These are phyloP conservation scores for Mactromeris polynyma DNA, from an alignment of 2,888 invertebrate genomes.

Conservation along the genomic window DNA sequence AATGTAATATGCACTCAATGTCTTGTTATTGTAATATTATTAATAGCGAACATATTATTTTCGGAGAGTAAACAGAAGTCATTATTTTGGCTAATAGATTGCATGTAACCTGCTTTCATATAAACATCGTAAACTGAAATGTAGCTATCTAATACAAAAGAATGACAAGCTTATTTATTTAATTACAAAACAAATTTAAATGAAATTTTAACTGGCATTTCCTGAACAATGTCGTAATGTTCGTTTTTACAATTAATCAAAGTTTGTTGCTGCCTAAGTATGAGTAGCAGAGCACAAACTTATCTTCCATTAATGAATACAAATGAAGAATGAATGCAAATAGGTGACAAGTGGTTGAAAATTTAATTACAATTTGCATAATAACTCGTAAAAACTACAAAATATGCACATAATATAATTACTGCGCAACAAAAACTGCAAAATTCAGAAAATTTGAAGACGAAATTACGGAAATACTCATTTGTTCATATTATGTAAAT, in stretches of 20 bases:
- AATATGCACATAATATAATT: not conserved
- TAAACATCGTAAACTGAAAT: not conserved
- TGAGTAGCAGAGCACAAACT: not conserved
- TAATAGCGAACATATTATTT: too few relatives aligned
- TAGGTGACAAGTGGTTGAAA: not conserved
- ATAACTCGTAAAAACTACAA: not conserved
- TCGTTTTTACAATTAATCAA: constrained; percentile 12
- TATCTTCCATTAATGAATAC: not conserved
- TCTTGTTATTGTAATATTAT: too few relatives aligned
- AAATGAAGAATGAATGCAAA: not conserved
- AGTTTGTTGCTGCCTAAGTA: not conserved
- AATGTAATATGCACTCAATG: too few relatives aligned
- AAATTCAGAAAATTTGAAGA: too few relatives aligned
- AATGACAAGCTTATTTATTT: not conserved
- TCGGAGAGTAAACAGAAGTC: too few relatives aligned
- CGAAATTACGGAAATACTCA: too few relatives aligned
- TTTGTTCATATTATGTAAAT: too few relatives aligned
- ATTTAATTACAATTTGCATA: not conserved
- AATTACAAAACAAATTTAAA: not conserved
- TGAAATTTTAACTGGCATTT: not conserved
- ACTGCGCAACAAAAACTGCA: not conserved
- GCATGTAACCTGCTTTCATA: not conserved
- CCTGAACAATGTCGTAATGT: not conserved
- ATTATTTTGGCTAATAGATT: not conserved
- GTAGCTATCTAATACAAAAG: not conserved